Base-by-base conservation (phyloP, 2,113 vertebrate genomes). In the Myrmecophaga tridactyla region DNA sequence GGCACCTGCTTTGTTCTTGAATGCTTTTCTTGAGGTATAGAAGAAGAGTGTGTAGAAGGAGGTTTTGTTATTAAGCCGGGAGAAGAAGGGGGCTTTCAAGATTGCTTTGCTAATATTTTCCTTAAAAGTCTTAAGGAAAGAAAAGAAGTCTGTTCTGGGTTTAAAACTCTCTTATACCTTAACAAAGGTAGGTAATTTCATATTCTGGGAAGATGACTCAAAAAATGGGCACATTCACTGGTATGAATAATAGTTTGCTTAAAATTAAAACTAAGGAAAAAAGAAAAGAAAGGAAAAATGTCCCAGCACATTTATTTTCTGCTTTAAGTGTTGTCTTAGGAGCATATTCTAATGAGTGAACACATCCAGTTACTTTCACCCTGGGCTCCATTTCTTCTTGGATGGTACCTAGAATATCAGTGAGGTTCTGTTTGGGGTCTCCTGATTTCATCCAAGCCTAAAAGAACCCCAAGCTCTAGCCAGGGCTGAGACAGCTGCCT, bases 301-400 rank as follows among this genome's bases (percentile, higher is more conserved):
- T 18, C 36, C 11, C 21, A 25, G 34, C 7, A 15, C 1, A 31
- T 67, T 27, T 25, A 6, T 29, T 73, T 73, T 65, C 62, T 53
- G 39, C 15, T 43, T 6, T 9, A 11, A 17, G 29, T 1, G 10
- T 21, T 53, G 48, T 29, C 17, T 3, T 0, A 11, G 14, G 10
- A 69, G 5, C 8, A 23, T 4, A 5, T 2, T 0, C 23, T 1
- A 10, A 27, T 12, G 2, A 17, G 23, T 17, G 56, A 7, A 36
- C 5, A 13, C 8, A 6, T 6, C 25, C 31, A 36, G 6, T 6
- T 29, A 29, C 6, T 9, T 1, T 60, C 13, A 20, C 3, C 17
- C 29, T 8, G 48, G 67, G 10, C 25, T 36, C 48, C 8, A 0
- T 21, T 25, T 72, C 15, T 53, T 1, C 25, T 58, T 10, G 0